These are phyloP conservation scores for Phaenicophaeus curvirostris DNA, from an alignment of 2,797 vertebrate genomes.

Conservation along the genomic window DNA sequence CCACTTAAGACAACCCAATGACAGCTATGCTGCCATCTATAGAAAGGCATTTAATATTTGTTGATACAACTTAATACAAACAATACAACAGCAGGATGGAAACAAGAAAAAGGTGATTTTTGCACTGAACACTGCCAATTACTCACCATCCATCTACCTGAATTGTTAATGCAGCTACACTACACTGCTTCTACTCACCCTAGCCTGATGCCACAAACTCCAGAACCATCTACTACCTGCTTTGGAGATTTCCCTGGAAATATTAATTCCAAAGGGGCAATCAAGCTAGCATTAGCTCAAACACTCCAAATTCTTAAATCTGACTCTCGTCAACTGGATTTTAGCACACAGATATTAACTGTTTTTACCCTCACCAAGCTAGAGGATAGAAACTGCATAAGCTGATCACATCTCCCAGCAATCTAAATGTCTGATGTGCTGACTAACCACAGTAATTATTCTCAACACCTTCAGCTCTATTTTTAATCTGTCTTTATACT, in stretches of 20 bases:
- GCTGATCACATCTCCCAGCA: background rate
- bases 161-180: background rate
- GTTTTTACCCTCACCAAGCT: background rate
- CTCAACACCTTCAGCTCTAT: background rate
- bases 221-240: background rate
- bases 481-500: background rate
- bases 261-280: background rate
- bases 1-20: background rate
- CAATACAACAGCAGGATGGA: background rate
- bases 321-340: background rate
- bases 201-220: background rate
- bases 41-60: background rate
- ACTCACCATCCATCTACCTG: background rate
- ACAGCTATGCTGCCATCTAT: background rate
- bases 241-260: background rate
- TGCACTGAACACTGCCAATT: background rate
- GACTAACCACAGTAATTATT: background rate
- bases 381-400: background rate
- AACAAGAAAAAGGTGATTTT: background rate
- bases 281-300: background rate
- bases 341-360: background rate
- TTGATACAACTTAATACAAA: background rate
- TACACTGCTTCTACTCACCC: background rate
- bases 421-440: background rate
- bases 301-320: background rate